Base-by-base conservation (phyloP, 2,888 invertebrate genomes). In the Eristalis arbustorum region DNA sequence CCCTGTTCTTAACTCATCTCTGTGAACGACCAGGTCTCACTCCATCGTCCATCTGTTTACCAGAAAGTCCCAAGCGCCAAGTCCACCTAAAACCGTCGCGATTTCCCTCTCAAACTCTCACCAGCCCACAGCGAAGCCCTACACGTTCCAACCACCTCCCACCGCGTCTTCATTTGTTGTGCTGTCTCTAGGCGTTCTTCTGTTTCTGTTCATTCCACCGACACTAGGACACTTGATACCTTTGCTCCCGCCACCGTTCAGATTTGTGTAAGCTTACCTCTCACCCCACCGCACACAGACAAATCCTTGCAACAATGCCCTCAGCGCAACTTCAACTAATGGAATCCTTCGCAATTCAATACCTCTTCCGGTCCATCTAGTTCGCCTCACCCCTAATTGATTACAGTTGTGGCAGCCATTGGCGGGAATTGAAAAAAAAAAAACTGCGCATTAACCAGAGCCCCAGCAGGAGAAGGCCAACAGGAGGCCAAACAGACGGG, bases 331-430 rank as follows among this genome's bases (percentile, higher is more conserved):
- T 42, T n/a, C n/a, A 14, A 14, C 14, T 62, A 23, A 49, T 56
- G 11, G 22, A 40, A 31, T 77, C 77, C 23, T 22, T 67, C 64
- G 73, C 40, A 72, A 72, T 76, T 66, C 61, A 77, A 56, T 25
- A 80, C 31, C 49, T 49, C 49, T 49, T 49, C 49, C 49, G 49
- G 49, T 49, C 18, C 49, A 49, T 49, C 49, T 18, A 49, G 5
- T 18, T 25, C 69, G 69, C 34, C 74, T 42, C 68, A 72, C 71
- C 64, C 72, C 61, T 67, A 37, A 80, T 76, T 83, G 66, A 73
- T 76, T 64, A 72, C 71, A 67, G 28, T 34, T 82, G 72, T 67
- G 28, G 40, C 37, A 49, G 59, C 22, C 40, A 8, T 18, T 0
- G 14, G 31, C 37, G 14, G 1, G 13, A 23, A 25, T 2, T 25